phyloP scores from a whole-genome alignment of 2,888 invertebrate species.

The Phaonia tiefii region DNA sequence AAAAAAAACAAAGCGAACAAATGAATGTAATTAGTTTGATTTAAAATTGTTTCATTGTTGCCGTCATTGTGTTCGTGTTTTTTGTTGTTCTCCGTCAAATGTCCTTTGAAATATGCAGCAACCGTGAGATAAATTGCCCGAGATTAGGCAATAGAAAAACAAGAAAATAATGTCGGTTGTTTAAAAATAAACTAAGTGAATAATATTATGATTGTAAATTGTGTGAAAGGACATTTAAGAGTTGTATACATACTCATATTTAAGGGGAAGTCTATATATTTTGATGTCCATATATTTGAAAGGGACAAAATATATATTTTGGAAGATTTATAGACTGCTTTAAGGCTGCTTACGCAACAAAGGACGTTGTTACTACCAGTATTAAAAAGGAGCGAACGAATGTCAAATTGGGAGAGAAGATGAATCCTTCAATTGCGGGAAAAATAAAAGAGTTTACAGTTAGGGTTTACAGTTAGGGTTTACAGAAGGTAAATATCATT shows the following conservation, averaged over 20 bases:
- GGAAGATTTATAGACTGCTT: background rate
- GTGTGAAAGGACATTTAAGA: conserved; percentile 20
- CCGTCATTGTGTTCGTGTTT: background rate
- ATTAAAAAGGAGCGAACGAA: too few species aligned
- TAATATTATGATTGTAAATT: conserved; percentile 17
- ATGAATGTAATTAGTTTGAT: conserved; percentile 42
- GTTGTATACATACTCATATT: background rate
- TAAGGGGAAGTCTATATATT: too few species aligned
- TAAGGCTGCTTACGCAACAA: too few species aligned
- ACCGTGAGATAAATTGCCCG: conserved; percentile 38
- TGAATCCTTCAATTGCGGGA: too few species aligned
- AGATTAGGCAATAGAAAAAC: conserved; percentile 32
- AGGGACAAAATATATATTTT: too few species aligned
- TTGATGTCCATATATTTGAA: too few species aligned
- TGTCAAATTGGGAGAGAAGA: too few species aligned
- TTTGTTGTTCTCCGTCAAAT: background rate
- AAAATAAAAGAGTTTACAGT: too few species aligned
- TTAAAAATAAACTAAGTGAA: conserved; percentile 17
- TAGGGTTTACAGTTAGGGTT: too few species aligned
- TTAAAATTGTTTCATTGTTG: conserved; percentile 29
- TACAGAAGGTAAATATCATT: too few species aligned
- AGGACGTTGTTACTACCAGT: too few species aligned
- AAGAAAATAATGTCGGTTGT: conserved; percentile 19
- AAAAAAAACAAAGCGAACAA: conserved; percentile 17
- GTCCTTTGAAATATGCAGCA: conserved; percentile 14